Conservation (phyloP, 2,797 vertebrate genomes). For the Sebastiscus tertius region DNA sequence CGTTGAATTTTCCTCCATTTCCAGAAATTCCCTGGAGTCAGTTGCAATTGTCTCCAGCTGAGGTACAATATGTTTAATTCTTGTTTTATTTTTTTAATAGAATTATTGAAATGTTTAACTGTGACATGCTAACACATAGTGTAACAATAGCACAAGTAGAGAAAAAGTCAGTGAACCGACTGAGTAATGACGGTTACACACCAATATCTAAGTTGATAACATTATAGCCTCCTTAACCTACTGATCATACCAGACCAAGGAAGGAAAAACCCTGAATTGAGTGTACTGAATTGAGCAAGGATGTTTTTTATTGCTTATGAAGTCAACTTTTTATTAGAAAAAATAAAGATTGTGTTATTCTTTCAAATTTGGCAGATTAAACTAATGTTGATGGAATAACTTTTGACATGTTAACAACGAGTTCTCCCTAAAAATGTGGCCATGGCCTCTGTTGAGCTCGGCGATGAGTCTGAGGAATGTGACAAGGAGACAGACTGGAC, state of each 20-base stretch:
- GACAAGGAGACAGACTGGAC: slow-evolving; percentile 12
- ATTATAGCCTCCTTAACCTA: not conserved
- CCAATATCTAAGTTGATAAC: not conserved
- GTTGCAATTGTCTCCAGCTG: too few relatives aligned
- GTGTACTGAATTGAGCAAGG: too few relatives aligned
- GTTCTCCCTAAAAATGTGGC: not conserved
- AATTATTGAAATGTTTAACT: not conserved
- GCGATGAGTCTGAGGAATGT: slow-evolving; percentile 47
- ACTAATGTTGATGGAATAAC: not conserved
- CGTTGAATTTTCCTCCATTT: not conserved
- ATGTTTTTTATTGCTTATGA: not conserved
- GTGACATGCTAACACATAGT: not conserved
- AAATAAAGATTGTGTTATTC: not conserved
- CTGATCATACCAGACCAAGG: not conserved
- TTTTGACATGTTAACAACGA: not conserved
- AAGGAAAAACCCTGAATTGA: not conserved
- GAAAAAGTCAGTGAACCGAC: too few relatives aligned
- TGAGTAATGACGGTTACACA: too few relatives aligned
- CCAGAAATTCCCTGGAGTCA: not conserved
- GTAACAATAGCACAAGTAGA: not conserved
- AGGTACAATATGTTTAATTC: too few relatives aligned
- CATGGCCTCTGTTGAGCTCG: not conserved
- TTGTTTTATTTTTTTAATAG: too few relatives aligned
- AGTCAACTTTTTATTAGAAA: not conserved
- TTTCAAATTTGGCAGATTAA: not conserved